phyloP scores from a whole-genome alignment of 1,140 invertebrate genomes.

The Pemphigus obesinymphae region DNA sequence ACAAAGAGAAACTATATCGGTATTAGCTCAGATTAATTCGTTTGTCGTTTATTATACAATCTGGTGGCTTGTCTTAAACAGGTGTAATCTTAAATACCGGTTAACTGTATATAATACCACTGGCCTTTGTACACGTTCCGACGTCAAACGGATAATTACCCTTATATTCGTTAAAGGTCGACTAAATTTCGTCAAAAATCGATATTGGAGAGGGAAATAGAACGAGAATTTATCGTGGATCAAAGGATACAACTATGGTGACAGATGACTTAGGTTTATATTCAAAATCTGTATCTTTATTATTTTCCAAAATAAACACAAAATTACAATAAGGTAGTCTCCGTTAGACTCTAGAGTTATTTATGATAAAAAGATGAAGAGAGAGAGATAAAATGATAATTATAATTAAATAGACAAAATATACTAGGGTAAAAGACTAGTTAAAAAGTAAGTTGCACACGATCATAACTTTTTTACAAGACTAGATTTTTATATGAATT shows the following conservation, averaged over 20 bases:
- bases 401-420: no score
- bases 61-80: background rate
- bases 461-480: no score
- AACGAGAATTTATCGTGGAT: background rate
- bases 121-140: background rate
- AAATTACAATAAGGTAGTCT: background rate
- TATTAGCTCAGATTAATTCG: background rate
- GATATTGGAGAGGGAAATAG: background rate
- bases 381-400: background rate
- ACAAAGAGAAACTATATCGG: background rate
- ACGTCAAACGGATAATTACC: background rate
- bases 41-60: background rate
- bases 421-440: no score
- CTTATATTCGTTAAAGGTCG: background rate
- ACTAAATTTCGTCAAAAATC: background rate
- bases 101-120: background rate
- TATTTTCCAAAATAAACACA: background rate
- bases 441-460: no score
- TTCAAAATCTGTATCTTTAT: background rate
- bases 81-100: background rate
- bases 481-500: no score
- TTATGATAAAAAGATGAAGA: background rate
- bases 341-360: background rate
- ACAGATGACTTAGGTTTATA: background rate
- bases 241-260: background rate